These are phyloP conservation scores for Lacerta viridis DNA, from an alignment of 2,797 vertebrate species.

Conservation along the genomic window DNA sequence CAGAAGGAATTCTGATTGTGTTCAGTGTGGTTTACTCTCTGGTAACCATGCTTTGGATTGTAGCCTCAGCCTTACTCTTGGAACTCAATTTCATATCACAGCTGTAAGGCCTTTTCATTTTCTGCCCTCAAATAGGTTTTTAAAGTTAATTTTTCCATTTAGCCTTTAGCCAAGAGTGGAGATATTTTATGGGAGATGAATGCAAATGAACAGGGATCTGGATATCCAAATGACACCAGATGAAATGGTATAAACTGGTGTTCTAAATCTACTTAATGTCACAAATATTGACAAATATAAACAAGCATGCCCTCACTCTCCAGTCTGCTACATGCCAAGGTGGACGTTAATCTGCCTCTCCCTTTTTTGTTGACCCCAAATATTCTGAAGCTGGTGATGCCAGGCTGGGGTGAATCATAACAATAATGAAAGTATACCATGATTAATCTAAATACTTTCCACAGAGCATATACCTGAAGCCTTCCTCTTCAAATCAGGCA, in stretches of 20 bases:
- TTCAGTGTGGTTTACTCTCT: neutral
- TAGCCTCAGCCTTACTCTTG: neutral
- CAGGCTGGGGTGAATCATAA: neutral
- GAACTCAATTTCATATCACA: neutral
- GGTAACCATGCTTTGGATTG: neutral
- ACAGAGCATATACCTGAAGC: neutral
- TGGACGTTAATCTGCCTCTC: neutral
- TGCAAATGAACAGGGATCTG: too few species aligned
- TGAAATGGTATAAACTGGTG: too few species aligned
- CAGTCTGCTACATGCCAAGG: neutral
- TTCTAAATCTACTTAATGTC: too few species aligned
- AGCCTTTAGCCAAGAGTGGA: neutral
- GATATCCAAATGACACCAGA: too few species aligned
- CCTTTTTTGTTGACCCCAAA: neutral
- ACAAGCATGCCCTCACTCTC: neutral
- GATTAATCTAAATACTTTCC: neutral
- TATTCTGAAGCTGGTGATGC: neutral
- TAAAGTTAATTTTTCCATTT: neutral
- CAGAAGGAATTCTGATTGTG: neutral
- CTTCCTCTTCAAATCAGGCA: neutral
- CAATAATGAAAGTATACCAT: neutral
- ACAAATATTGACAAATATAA: too few species aligned
- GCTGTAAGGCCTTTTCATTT: neutral
- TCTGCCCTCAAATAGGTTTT: neutral
- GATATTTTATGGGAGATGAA: neutral